Evolutionary conservation across 2,113 vertebrate species (phyloP).

Genomic region (Alectura lathami): DNA sequence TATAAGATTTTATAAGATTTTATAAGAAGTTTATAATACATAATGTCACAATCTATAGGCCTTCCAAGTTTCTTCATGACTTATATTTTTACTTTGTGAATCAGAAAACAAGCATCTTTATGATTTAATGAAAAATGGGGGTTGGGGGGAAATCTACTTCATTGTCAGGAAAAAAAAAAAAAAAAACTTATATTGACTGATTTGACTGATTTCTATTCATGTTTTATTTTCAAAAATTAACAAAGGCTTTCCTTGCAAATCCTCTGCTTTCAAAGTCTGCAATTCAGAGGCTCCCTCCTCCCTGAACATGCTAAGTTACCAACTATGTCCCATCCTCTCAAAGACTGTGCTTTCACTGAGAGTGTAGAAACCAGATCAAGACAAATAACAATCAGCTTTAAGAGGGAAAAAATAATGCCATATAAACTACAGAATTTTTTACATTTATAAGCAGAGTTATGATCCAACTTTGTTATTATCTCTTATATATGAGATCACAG

Average conservation of each 20-base stretch:
- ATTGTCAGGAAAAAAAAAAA: neutral
- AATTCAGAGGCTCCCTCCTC: neutral
- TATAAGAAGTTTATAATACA: neutral
- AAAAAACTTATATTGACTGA: neutral
- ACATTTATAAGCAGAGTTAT: neutral
- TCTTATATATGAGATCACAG: neutral
- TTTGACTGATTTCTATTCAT: neutral
- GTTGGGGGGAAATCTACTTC: fast-evolving
- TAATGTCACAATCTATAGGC: neutral
- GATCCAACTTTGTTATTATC: neutral
- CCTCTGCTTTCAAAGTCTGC: neutral
- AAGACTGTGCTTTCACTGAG: neutral
- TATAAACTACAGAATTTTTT: neutral
- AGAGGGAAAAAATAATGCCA: neutral
- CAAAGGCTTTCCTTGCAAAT: neutral
- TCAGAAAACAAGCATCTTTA: neutral
- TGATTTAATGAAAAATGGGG: neutral
- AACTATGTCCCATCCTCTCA: neutral
- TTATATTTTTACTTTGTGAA: neutral
- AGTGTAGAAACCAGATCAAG: neutral
- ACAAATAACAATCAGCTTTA: neutral
- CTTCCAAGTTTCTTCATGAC: neutral
- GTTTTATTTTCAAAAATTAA: neutral
- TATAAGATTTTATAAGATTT: no score
- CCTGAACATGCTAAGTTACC: neutral